Evolutionary conservation across 2,797 vertebrate genomes (phyloP), one percentile per base, ranked within the genome.

Genomic region (Manis javanica): DNA sequence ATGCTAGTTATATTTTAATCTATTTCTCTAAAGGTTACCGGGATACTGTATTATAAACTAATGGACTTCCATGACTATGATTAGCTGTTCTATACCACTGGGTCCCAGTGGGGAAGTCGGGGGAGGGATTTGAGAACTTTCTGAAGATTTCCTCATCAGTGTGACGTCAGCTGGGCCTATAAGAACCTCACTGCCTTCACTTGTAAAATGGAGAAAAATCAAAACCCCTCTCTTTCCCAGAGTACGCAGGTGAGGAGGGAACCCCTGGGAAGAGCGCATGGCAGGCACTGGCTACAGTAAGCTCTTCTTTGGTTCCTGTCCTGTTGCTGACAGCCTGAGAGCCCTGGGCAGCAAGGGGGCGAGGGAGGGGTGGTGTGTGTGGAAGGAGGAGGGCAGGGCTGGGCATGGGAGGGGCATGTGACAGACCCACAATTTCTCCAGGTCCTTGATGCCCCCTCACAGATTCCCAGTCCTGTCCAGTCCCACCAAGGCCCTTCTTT

Each of bases 211-310:
- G 55, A 26, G 24, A 49, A 39, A 19, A 0, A 3, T 15, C 21
- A 31, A 83, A 51, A 24, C 74, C 29, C 53, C 66, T 11, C 1
- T 16, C 29, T 59, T 49, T 63, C 26, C 24, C 37, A 11, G 53
- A n/a, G 79, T 3, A 12, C 10, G 51, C 2, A 1, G 51, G 57
- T 2, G 49, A 29, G 31, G 31, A 23, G 21, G 34, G 18, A 46
- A 4, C 24, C 49, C 18, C 15, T 0, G 10, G 34, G 74, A 61
- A 74, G 14, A 23, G 13, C 34, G 34, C 0, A 0, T 0, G 0
- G 14, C 7, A 5, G 75, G 23, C 26, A 1, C 7, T 0, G 18
- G 68, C 34, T 21, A 23, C 26, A 14, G 3, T 16, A 6, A 39
- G 53, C 7, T 74, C 39, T 69, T 26, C 6, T 31, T 34, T 51